Evolutionary conservation across 2,113 vertebrate genomes (phyloP), one percentile per base, ranked within the genome.

Genomic region (Heterotis niloticus): DNA sequence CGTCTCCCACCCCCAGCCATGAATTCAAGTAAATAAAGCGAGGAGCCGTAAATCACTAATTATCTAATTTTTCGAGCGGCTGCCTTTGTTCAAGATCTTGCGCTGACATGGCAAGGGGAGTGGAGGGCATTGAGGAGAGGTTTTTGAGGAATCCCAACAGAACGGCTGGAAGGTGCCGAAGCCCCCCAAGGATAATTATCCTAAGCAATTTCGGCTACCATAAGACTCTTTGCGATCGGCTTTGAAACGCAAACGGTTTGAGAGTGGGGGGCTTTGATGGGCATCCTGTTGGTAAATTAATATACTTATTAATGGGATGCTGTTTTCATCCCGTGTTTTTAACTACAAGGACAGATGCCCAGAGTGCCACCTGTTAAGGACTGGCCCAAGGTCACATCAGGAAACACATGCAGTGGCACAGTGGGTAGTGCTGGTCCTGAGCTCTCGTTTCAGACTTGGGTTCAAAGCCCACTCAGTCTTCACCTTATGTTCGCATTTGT

Each of bases 21-120:
- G 71, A 60, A 68, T 24, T 54, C 54, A 2, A 60, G 64, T 28
- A 78, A 83, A 79, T 77, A 81, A 78, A 83, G 26, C 28, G 18
- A 64, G 60, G 51, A 2, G 59, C 56, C 79, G 64, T 79, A 76
- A 83, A 78, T 80, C 82, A 80, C 74, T 79, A 71, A 83, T 81
- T 75, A 74, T 70, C 65, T 62, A 20, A 65, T 69, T 81, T 71
- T 11, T 52, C 17, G 34, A 44, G 13, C 71, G 14, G 62, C 24
- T 24, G 24, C 60, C 60, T 68, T 13, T 54, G 44, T 18, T 59
- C 2, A 56, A 52, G 78, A 70, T 66, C 17, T 2, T 56, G 44
- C 4, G 28, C 75, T 54, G 62, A 51, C 52, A 56, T 23, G 17
- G 57, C 23, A 16, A 64, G 60, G 59, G 18, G 9, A 13, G 23